phyloP scores from a whole-genome alignment of 2,113 vertebrate genomes.

The Acinonyx jubatus region DNA sequence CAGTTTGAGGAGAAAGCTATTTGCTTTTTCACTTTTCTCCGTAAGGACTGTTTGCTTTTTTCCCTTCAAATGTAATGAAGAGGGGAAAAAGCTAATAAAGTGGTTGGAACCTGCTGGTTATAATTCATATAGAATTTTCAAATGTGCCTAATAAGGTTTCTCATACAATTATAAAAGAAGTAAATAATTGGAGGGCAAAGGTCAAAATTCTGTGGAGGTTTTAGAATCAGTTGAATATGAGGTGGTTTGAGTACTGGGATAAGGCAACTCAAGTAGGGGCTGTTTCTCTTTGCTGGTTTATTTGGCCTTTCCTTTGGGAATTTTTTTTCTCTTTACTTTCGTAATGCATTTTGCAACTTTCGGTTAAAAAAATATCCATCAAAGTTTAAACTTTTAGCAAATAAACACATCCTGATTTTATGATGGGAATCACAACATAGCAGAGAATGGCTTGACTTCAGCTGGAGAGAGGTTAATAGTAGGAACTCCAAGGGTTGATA shows the following conservation, averaged over 20 bases:
- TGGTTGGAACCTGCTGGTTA: slow-evolving; percentile 43
- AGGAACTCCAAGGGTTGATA: slow-evolving; percentile 36
- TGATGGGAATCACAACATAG: slow-evolving; percentile 42
- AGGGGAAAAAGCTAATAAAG: slow-evolving; percentile 51
- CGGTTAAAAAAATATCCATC: slow-evolving; percentile 58
- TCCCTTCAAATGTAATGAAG: slow-evolving; percentile 49
- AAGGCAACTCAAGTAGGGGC: background rate
- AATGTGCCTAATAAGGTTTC: slow-evolving; percentile 57
- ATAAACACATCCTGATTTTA: slow-evolving; percentile 49
- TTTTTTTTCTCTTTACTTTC: slow-evolving; percentile 32
- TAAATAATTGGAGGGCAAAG: slow-evolving; percentile 58
- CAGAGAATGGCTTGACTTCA: slow-evolving; percentile 35
- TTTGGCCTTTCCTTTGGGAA: slow-evolving; percentile 59
- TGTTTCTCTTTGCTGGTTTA: slow-evolving; percentile 55
- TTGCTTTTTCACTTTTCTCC: slow-evolving; percentile 70
- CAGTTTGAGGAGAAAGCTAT: slow-evolving; percentile 53
- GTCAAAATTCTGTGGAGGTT: slow-evolving; percentile 48
- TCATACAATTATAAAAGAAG: slow-evolving; percentile 53
- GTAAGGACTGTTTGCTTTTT: slow-evolving; percentile 62
- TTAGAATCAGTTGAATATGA: slow-evolving; percentile 47
- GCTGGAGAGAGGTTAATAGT: background rate
- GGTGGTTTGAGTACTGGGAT: slow-evolving; percentile 13
- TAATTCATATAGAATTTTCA: slow-evolving; percentile 69
- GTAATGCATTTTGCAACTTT: slow-evolving; percentile 67
- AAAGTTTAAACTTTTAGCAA: slow-evolving; percentile 41